Conservation (phyloP, 2,113 vertebrate species). For the Nothoprocta perdicaria region DNA sequence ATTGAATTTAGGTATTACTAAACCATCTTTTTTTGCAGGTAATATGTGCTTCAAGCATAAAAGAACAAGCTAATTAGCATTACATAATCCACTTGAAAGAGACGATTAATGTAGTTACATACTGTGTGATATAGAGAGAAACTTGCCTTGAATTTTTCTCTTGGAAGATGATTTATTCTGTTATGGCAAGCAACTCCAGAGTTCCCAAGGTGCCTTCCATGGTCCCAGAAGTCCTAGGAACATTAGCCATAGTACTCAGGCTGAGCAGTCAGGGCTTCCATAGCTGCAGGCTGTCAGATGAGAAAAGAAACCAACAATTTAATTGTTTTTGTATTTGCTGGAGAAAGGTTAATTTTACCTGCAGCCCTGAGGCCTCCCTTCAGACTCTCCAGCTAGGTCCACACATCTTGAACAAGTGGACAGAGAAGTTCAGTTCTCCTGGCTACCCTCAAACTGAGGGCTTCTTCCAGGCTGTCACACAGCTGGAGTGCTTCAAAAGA, state of each 20-base stretch:
- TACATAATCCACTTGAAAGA: not conserved
- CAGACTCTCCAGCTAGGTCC: not conserved
- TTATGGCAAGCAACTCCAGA: not conserved
- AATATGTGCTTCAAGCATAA: not conserved
- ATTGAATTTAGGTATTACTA: not conserved
- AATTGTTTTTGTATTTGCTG: not conserved
- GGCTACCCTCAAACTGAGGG: not conserved
- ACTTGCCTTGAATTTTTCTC: not conserved
- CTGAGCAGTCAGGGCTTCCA: not conserved
- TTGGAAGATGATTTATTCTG: not conserved
- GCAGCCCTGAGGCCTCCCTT: not conserved
- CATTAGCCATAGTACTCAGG: not conserved
- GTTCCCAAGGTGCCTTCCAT: not conserved
- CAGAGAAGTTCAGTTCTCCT: not conserved
- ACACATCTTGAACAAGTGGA: not conserved
- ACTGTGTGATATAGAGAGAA: not conserved
- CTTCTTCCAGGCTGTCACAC: not conserved
- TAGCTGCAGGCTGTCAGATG: not conserved
- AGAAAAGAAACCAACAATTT: not conserved
- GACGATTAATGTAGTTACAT: not conserved
- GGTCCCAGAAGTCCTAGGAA: not conserved
- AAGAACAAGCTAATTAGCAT: not conserved
- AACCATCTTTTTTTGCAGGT: not conserved
- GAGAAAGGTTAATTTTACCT: not conserved
- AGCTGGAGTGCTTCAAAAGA: not conserved